Base-by-base conservation (phyloP, 2,113 vertebrate species). In the Rhinoptilus africanus region DNA sequence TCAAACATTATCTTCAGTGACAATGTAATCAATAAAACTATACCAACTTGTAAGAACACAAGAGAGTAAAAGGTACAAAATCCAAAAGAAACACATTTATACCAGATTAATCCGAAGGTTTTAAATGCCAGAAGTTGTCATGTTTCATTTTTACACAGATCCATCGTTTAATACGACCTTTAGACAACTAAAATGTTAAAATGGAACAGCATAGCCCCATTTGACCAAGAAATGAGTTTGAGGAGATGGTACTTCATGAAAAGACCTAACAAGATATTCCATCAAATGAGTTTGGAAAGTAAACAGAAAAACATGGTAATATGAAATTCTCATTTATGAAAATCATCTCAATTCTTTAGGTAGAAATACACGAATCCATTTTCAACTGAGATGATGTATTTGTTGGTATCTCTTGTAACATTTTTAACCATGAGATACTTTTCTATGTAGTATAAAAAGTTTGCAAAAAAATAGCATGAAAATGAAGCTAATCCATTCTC, bases 21-120 rank as follows among this genome's bases (percentile, higher is more conserved):
- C 98, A 98, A 95, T 1, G 10, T 34, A 95, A 98, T 98, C 98
- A 50, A 98, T 98, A 96, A 88, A 97, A 91, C 88, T 85, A 85
- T 84, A 82, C 78, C 69, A 84, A 39, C 45, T 72, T 8, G 5
- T 50, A 76, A 81, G 39, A 62, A 62, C 27, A 37, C 9, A 16
- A 30, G 48, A 80, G 8, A 72, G 37, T 64, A 76, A 69, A 77
- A 73, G n/a, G 37, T 39, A 45, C 18, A 66, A 76, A 75, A 57
- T 10, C 22, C 56, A 72, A 71, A 75, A n/a, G 20, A 34, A 45
- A n/a, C 9, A 19, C 11, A 41, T 69, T 54, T 53, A n/a, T 10
- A 62, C 28, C 18, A 14, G 19, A 10, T 68, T 77, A 62, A 62
- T 45, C 9, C 19, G 20, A 82, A 89, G 8, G 56, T 41, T 77